Evolutionary conservation across 2,888 invertebrate species (phyloP), one percentile per base, ranked within the genome.

Genomic region (Acrobasis consociella): DNA sequence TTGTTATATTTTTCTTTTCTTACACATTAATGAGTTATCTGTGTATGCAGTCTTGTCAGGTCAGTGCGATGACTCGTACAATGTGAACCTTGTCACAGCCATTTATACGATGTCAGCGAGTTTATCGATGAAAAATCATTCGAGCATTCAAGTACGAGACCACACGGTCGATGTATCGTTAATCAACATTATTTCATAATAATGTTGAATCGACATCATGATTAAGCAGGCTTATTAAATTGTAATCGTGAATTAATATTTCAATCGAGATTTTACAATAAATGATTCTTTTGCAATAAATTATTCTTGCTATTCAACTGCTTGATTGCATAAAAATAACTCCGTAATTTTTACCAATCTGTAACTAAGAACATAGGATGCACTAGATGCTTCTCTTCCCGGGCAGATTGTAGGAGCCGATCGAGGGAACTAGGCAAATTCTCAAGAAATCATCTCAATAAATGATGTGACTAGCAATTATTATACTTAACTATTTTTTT

Each of bases 111-210:
- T 42, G 56, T 56, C 56, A 56, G 56, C 42, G 56, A 56, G 46
- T 56, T 17, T 42, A 55, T 56, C 56, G 56, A 56, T 56, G 56
- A 56, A 56, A 56, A 56, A 56, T 56, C 56, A 56, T 56, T 39
- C 56, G 56, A 56, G 22, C 56, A 56, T 56, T 39, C 56, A 46
- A 56, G 22, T 55, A 22, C 16, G 3, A n/a, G 56, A 56, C 56
- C 56, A 56, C 56, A 56, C 22, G 46, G 31, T 31, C 56, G 17
- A 42, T 42, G 56, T 22, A 16, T 56, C 56, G 56, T 56, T 56
- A 56, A 56, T 56, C 56, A 56, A 17, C 11, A 56, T 56, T 42
- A 56, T 56, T 56, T 56, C 56, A 46, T 42, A 56, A 56, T 46
- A 11, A 42, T 37, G n/a, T 53, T 31, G 16, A 38, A 55, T 42